These are phyloP conservation scores for Fopius arisanus DNA, from an alignment of 1,140 invertebrate species.

Conservation along the genomic window DNA sequence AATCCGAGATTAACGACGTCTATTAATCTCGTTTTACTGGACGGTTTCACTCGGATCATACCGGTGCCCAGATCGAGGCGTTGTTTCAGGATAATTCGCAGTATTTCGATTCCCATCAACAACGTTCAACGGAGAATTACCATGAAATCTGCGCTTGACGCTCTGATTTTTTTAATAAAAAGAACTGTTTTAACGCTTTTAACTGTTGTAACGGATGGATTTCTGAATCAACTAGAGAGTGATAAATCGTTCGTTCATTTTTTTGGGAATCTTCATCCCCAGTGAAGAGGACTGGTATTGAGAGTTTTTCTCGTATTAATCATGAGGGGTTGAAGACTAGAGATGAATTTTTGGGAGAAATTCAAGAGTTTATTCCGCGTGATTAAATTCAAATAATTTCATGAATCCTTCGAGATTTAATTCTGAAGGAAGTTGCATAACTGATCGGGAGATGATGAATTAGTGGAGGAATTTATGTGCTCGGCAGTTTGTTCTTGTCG, in stretches of 20 bases:
- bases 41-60: slow-evolving; percentile 18
- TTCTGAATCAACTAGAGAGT: too few relatives aligned
- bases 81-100: not conserved
- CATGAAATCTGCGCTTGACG: too few relatives aligned
- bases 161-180: too few relatives aligned
- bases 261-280: too few relatives aligned
- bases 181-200: too few relatives aligned
- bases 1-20: slow-evolving; percentile 30
- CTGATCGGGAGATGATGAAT: not conserved
- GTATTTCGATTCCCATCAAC: too few relatives aligned
- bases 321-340: not conserved
- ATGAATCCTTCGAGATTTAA: not conserved
- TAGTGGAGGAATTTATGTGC: not conserved
- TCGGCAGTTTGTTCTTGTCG: not conserved
- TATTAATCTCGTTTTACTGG: slow-evolving; percentile 31
- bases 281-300: too few relatives aligned
- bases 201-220: too few relatives aligned
- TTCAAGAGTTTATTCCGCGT: not conserved
- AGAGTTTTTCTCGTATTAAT: too few relatives aligned
- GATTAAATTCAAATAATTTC: not conserved
- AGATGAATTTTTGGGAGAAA: not conserved
- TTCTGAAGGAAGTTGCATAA: not conserved
- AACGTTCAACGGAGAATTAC: too few relatives aligned
- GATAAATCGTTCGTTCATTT: too few relatives aligned
- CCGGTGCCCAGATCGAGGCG: not conserved